Evolutionary conservation across 2,888 invertebrate genomes (phyloP).

Genomic region (Aricia artaxerxes): DNA sequence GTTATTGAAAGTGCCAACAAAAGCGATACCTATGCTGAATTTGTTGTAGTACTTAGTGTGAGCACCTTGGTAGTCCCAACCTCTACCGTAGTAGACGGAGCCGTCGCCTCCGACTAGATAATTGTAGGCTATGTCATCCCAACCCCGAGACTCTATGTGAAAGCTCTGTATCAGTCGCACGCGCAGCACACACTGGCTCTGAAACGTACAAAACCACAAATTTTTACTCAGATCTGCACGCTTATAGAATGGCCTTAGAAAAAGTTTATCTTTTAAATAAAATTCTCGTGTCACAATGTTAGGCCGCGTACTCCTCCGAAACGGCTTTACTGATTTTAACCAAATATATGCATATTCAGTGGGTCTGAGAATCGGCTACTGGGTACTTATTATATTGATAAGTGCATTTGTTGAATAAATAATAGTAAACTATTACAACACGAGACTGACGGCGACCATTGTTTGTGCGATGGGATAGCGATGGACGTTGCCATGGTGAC

Average conservation of each 20-base stretch:
- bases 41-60: slow-evolving; percentile 85
- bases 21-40: slow-evolving; percentile 85
- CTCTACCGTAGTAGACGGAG: slow-evolving; percentile 85
- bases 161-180: slow-evolving; percentile 83
- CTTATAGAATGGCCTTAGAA: not conserved
- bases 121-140: slow-evolving; percentile 87
- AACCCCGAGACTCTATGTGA: slow-evolving; percentile 83
- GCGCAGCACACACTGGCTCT: slow-evolving; percentile 81
- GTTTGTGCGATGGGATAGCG: no score
- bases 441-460: no score
- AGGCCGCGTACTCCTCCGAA: no score
- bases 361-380: no score
- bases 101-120: slow-evolving; percentile 91
- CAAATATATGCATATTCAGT: no score
- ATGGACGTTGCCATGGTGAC: no score
- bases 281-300: no score
- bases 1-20: slow-evolving; percentile 85
- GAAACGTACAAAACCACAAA: slow-evolving; percentile 45
- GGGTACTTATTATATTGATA: no score
- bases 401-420: no score
- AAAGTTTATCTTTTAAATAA: no score
- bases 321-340: no score
- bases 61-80: slow-evolving; percentile 87
- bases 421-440: no score
- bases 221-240: not conserved